A percentile compares a stretch with the other conserved stretches of the same genome.
These are phyloP conservation scores for Ophioderma brevispina DNA, from an alignment of 35 echinoderm and acorn worm species.

Conservation along the genomic window DNA sequence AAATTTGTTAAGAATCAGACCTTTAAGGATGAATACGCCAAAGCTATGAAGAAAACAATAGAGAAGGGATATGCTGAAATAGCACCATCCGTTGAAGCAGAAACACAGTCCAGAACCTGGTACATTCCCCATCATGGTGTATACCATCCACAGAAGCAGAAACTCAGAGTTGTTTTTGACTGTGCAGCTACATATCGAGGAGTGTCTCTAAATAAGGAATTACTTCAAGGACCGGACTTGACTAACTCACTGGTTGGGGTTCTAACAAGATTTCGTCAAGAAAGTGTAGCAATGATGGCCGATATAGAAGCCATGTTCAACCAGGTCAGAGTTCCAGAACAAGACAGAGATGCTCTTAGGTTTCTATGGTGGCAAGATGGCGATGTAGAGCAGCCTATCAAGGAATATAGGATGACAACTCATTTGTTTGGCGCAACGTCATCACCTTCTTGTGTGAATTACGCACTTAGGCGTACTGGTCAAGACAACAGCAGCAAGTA, in stretches of 20 bases:
- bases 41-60: conserved; percentile 27
- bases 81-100: conserved; percentile 3
- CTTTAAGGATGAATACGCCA: conserved; percentile 25
- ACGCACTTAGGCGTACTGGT: conserved; percentile 46
- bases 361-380: conserved; percentile 46
- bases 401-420: conserved; percentile 56
- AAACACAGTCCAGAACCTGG: conserved; percentile 45
- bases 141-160: conserved; percentile 46
- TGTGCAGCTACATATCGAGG: conserved; percentile 62
- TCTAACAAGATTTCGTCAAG: conserved; percentile 45
- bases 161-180: conserved; percentile 64
- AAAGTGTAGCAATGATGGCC: conserved; percentile 31
- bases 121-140: conserved; percentile 74
- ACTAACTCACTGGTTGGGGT: conserved; percentile 57
- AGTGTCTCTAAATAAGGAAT: conserved; percentile 44
- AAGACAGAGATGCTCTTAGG: conserved; percentile 16
- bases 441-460: conserved; percentile 39
- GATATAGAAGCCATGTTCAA: conserved; percentile 73
- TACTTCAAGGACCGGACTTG: conserved; percentile 64
- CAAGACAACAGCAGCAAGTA: conserved; percentile 13
- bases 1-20: conserved; percentile 39
- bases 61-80: conserved; percentile 51
- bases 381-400: neutral
- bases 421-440: conserved; percentile 36
- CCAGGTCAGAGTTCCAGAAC: conserved; percentile 30